Evolutionary conservation across 2,888 invertebrate species (phyloP).

Genomic region (Cheilosia scutellata): DNA sequence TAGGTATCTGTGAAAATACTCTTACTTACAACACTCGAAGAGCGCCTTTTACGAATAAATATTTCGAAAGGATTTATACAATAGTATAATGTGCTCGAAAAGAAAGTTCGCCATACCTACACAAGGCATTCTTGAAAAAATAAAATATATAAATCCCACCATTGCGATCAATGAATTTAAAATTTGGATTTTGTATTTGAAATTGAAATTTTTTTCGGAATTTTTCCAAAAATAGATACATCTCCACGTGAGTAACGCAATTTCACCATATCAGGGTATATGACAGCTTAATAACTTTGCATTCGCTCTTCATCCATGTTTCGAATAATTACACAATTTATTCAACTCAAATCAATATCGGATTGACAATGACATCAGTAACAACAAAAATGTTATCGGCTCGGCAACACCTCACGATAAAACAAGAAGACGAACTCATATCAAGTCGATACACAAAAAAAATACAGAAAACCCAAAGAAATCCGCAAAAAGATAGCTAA

Average conservation of each 20-base stretch:
- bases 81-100: too few relatives aligned
- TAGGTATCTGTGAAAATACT: too few relatives aligned
- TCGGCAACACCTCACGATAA: constrained; percentile 49
- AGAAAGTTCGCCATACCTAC: too few relatives aligned
- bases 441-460: constrained; percentile 2
- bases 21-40: too few relatives aligned
- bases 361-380: constrained; percentile 31
- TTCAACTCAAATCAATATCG: constrained; percentile 41
- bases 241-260: background rate
- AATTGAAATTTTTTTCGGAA: background rate
- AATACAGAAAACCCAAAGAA: background rate
- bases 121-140: too few relatives aligned
- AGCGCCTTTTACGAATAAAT: too few relatives aligned
- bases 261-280: background rate
- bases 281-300: constrained; percentile 1
- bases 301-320: constrained; percentile 46
- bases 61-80: too few relatives aligned
- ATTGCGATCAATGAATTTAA: too few relatives aligned
- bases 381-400: constrained; percentile 50
- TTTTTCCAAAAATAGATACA: background rate
- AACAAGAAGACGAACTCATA: constrained; percentile 10
- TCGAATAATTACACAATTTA: constrained; percentile 59
- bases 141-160: too few relatives aligned
- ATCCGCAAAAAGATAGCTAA: background rate
- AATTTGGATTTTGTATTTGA: too few relatives aligned